Base-by-base conservation (phyloP, 1,140 invertebrate genomes). In the Drosophila sechellia region DNA sequence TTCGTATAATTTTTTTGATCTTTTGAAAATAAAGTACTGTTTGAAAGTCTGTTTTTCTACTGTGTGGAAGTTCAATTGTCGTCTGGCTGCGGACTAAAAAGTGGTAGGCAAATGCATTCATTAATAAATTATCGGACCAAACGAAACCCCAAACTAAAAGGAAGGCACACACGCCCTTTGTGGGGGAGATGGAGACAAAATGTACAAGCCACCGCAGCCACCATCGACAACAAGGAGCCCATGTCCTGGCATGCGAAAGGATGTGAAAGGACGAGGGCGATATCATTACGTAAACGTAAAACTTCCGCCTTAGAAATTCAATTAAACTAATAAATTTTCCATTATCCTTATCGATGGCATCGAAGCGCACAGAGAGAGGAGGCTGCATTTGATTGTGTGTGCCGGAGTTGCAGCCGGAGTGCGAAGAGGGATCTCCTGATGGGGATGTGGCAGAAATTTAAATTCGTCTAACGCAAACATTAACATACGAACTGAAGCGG, bases 251-350 rank as follows among this genome's bases (percentile, higher is more conserved):
- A 65, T 65, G 80, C 43, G 42, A 60, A 52, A 77, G 73, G 71
- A 76, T 39, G 42, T 42, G 25, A 37, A 20, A 34, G 46, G 35
- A 72, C 72, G 68, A 70, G 64, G 58, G 60, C 70, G 83, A 87
- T 87, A 90, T 89, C 84, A 87, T 87, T 89, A 87, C 83, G 80
- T 89, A 86, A 79, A 89, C 84, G 83, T 87, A 87, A 90, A 87
- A 87, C 84, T 87, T 87, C 84, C 84, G 84, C 84, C 87, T 87
- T 83, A 78, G 84, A 89, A 90, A 90, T 90, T 90, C 87, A 90
- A 90, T 90, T 90, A 90, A 90, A 90, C 83, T 90, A 90, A 90
- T 90, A 90, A 90, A 90, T 90, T 90, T 90, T 90, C 87, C 87
- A 91, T 90, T 90, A 90, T 90, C 89, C 87, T 90, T 90, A 90